Base-by-base conservation (phyloP, 2,888 invertebrate genomes). In the Tinea semifulvella region DNA sequence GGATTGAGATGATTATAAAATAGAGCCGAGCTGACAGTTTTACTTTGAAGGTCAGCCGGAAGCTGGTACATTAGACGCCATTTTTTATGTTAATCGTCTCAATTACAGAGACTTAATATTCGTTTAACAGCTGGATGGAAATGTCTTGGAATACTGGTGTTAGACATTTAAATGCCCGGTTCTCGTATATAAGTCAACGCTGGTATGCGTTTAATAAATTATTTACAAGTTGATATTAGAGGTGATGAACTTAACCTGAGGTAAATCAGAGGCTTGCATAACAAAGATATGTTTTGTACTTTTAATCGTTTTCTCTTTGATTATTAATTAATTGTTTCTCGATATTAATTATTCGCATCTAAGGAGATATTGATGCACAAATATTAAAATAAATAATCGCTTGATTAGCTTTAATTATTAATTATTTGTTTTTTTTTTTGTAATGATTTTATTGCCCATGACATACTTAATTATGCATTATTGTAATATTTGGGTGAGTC, bases 401-500 rank as follows among this genome's bases (percentile, higher is more conserved):
- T 31, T 31, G 2, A 31, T 13, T 4, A 31, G 31, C 31, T 31
- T 31, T 31, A 31, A 31, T 14, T 31, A 11, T 27, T 7, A 3
- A 7, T 27, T 7, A 7, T 27, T n/a, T n/a, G n/a, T n/a, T 7
- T 27, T 27, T 7, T 27, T 27, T 7, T n/a, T 31, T 3, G 11
- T 13, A 31, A 31, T 31, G 31, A 31, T 31, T 31, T 31, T 31
- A 31, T 31, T 31, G 14, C 31, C 31, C 31, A 31, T 31, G 31
- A 31, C 31, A 31, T 31, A 31, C 2, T 31, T 13, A 31, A 27
- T 7, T 31, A n/a, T n/a, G 13, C 31, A 27, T 7, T n/a, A n/a
- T n/a, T n/a, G n/a, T n/a, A n/a, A n/a, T n/a, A n/a, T n/a, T n/a
- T n/a, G n/a, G n/a, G n/a, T n/a, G n/a, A n/a, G n/a, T n/a, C n/a